phyloP scores from a whole-genome alignment of 2,888 invertebrate genomes.

The Dichetophora obliterata region DNA sequence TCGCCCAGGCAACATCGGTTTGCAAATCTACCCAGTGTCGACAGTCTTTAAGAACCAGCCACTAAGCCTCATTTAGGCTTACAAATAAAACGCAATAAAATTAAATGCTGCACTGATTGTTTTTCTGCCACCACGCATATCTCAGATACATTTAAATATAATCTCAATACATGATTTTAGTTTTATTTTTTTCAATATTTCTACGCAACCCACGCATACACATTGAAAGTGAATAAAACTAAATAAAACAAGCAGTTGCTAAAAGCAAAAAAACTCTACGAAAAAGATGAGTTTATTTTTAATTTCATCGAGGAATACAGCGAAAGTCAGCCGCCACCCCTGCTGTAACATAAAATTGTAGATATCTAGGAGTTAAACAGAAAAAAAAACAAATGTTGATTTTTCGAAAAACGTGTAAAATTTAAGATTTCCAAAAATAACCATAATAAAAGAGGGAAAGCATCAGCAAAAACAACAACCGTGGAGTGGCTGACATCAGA shows the following conservation, averaged over 20 bases:
- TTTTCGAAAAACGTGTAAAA: background rate
- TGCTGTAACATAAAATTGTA: background rate
- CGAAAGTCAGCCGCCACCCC: background rate
- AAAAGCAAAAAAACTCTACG: background rate
- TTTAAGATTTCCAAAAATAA: background rate
- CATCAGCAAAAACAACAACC: too few species aligned
- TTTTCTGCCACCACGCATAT: background rate
- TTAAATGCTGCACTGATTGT: too few species aligned
- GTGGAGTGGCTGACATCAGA: too few species aligned
- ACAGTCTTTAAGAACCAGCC: too few species aligned
- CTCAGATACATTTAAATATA: background rate
- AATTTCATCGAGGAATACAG: background rate
- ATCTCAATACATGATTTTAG: background rate
- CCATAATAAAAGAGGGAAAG: background rate
- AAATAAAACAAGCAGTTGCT: background rate
- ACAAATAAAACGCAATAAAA: too few species aligned
- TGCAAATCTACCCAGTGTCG: too few species aligned
- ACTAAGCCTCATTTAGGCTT: too few species aligned
- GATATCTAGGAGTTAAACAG: background rate
- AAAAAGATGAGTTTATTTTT: constrained; percentile 7
- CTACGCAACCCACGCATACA: background rate
- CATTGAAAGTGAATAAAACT: background rate
- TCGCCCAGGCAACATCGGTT: too few species aligned
- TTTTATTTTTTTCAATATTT: background rate
- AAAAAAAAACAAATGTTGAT: background rate